A percentile compares a stretch with the other conserved stretches of the same genome.
Conservation (phyloP, 2,113 vertebrate species). For the Aptenodytes forsteri region DNA sequence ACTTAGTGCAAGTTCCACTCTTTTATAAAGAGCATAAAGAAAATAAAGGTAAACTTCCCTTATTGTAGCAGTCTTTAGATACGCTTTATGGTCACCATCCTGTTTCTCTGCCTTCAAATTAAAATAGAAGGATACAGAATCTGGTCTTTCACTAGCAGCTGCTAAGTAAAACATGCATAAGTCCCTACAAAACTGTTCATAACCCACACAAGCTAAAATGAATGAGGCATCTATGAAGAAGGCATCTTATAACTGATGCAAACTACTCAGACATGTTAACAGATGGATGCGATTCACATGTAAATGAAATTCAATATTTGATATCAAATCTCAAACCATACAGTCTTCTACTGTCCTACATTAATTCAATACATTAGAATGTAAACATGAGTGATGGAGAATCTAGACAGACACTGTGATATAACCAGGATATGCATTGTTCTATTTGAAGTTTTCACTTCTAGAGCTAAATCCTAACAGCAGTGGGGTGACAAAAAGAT, state of each 20-base stretch:
- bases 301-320: not conserved
- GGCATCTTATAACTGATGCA: not conserved
- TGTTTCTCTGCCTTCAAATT: not conserved
- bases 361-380: not conserved
- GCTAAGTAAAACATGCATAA: not conserved
- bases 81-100: not conserved
- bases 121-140: not conserved
- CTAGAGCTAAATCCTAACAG: not conserved
- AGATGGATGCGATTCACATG: not conserved
- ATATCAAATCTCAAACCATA: not conserved
- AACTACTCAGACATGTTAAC: not conserved
- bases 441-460: not conserved
- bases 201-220: not conserved
- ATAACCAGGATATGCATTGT: not conserved
- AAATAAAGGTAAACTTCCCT: not conserved
- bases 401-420: not conserved
- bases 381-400: not conserved
- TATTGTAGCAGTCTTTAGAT: not conserved
- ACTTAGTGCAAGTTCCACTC: not conserved
- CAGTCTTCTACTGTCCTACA: not conserved
- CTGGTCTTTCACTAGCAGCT: not conserved
- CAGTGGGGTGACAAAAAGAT: not conserved
- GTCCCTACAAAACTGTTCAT: not conserved
- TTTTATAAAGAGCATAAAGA: not conserved
- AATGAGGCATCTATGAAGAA: not conserved